Percentiles rank a stretch among this genome's conserved stretches.
Conservation (phyloP, 2,113 vertebrate species). For the Gopherus flavomarginatus region DNA sequence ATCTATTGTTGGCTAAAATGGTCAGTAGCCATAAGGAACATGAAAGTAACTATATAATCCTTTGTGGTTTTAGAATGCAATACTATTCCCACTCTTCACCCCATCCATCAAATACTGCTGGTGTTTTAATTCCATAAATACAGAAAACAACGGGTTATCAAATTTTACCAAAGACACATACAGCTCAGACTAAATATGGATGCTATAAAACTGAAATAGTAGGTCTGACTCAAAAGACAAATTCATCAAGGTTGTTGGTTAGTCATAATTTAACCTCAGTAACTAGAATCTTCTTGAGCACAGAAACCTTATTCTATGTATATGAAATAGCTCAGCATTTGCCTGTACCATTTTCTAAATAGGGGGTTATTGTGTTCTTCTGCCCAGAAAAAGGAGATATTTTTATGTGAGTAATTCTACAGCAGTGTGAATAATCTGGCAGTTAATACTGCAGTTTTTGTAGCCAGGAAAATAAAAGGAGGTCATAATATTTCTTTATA, state of each 20-base stretch:
- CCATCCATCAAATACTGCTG: neutral
- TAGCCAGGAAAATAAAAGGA: neutral
- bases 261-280: neutral
- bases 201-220: neutral
- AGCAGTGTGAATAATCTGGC: neutral
- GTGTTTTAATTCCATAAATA: neutral
- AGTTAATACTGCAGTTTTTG: neutral
- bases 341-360: neutral
- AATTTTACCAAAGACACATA: neutral
- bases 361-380: neutral
- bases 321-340: neutral
- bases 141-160: neutral
- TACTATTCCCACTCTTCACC: neutral
- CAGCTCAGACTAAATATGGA: neutral
- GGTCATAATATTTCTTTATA: neutral
- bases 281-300: neutral
- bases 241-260: neutral
- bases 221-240: neutral
- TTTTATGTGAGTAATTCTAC: neutral
- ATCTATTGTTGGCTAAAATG: neutral
- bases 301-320: fast-evolving
- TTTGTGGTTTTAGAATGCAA: neutral
- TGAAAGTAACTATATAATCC: neutral
- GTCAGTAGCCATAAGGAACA: neutral
- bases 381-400: neutral